phyloP scores from a whole-genome alignment of 2,113 vertebrate species.

The Canis aureus region DNA sequence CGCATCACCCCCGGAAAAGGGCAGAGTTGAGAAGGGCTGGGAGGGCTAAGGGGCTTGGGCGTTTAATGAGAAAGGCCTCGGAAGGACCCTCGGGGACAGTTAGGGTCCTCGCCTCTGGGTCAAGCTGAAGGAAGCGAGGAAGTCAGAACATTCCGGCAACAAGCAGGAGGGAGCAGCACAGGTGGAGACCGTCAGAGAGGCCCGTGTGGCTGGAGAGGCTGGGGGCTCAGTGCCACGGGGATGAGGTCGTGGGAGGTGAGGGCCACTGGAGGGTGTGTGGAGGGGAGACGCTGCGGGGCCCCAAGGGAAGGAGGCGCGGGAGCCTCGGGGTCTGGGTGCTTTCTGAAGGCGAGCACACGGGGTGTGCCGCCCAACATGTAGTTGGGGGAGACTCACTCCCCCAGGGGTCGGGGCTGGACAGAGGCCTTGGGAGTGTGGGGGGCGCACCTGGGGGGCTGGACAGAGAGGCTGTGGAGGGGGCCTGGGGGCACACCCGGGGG shows the following conservation, averaged over 20 bases:
- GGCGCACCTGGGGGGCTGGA: too few species aligned
- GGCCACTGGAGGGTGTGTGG: too few species aligned
- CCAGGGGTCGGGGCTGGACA: too few species aligned
- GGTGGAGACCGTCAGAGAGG: background rate
- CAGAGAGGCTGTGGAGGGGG: too few species aligned
- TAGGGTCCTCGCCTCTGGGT: background rate
- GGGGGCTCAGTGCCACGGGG: background rate
- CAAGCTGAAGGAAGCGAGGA: background rate
- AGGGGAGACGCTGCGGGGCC: background rate
- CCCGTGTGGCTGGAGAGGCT: background rate
- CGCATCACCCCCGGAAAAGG: background rate
- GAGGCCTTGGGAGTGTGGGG: too few species aligned
- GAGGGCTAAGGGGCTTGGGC: background rate
- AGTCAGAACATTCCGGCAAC: background rate
- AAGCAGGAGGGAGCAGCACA: background rate
- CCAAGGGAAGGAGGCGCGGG: too few species aligned
- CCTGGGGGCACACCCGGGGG: too few species aligned
- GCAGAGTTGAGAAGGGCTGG: too few species aligned
- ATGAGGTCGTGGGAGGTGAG: accelerated
- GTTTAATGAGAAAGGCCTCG: background rate
- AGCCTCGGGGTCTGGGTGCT: accelerated
- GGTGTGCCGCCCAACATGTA: background rate
- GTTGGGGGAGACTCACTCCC: too few species aligned
- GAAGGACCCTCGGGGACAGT: background rate
- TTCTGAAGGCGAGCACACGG: background rate